Percentiles rank a stretch among this genome's conserved stretches.
phyloP scores from a whole-genome alignment of 2,113 vertebrate genomes.

The Phrynosoma blainvillii region DNA sequence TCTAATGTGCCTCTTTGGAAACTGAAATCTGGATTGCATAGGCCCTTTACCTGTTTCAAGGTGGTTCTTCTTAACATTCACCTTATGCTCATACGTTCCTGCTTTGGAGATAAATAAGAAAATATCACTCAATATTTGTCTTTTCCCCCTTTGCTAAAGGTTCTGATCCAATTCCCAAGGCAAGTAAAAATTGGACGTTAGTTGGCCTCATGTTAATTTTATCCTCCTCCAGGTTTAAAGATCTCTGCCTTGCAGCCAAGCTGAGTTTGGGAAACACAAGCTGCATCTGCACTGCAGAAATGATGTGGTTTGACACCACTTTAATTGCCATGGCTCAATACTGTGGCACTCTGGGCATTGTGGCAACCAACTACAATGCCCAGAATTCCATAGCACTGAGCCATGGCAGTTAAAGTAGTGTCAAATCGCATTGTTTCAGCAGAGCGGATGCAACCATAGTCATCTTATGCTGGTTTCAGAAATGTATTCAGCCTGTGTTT shows the following conservation, averaged over 20 bases:
- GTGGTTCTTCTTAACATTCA: background rate
- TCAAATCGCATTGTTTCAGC: too few relatives aligned
- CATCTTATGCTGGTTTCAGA: background rate
- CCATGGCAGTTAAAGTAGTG: too few relatives aligned
- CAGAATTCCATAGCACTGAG: too few relatives aligned
- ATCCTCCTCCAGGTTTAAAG: background rate
- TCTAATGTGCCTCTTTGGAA: background rate
- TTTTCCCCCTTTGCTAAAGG: background rate
- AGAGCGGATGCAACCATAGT: background rate
- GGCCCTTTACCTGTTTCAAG: background rate
- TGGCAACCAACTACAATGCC: too few relatives aligned
- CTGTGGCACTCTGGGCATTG: too few relatives aligned
- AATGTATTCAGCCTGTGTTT: background rate
- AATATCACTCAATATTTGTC: background rate
- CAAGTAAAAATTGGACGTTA: too few relatives aligned
- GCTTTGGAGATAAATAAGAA: background rate
- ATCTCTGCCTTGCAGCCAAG: background rate
- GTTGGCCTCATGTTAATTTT: background rate
- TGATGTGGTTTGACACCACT: too few relatives aligned
- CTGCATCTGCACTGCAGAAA: too few relatives aligned
- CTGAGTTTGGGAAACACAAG: background rate
- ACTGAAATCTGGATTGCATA: background rate
- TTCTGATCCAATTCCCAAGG: background rate
- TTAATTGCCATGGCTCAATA: too few relatives aligned
- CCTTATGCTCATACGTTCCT: background rate